Evolutionary conservation across 2,797 vertebrate genomes (phyloP), one percentile per base, ranked within the genome.

Genomic region (Adrianichthys oophorus): DNA sequence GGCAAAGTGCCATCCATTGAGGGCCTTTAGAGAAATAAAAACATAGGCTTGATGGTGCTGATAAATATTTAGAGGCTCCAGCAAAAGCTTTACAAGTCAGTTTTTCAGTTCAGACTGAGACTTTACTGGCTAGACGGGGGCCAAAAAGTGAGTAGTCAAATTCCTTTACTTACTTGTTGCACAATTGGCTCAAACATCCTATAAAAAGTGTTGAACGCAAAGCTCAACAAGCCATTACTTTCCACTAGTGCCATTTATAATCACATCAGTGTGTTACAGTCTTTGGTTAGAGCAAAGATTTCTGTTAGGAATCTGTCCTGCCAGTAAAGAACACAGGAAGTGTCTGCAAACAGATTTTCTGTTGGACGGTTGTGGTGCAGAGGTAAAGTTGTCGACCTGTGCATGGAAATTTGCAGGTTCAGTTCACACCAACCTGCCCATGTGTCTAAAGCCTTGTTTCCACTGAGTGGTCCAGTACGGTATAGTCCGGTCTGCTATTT

Each of bases 1-100:
- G 90, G 88, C 87, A 85, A 68, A 5, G 76, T 87, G 85, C 85
- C 90, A 90, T 80, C 77, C 81, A 72, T 86, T 86, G 71, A 88
- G 81, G 56, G 47, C 74, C 75, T 55, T 59, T 66, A 85, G 76
- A 78, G 60, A 52, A 71, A 21, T 2, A 19, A 58, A 58, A 78
- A 78, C 75, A 73, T 72, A 47, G 80, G 76, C 78, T 77, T 76
- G 68, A 56, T 72, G 72, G 71, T 76, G 79, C 84, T 49, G 61
- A 86, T 80, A 84, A 87, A 83, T 83, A 87, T 87, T 91, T 86
- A 85, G 75, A 82, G 75, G 72, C 73, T 29, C 78, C 78, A 85
- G 67, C 83, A 79, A 87, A 81, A 84, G 79, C 87, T 87, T 78
- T 85, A 81, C 77, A 64, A 60, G 68, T 56, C 59, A 51, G 19